Evolutionary conservation across 1,140 invertebrate species (phyloP).

Genomic region (Neodiprion pinetum): DNA sequence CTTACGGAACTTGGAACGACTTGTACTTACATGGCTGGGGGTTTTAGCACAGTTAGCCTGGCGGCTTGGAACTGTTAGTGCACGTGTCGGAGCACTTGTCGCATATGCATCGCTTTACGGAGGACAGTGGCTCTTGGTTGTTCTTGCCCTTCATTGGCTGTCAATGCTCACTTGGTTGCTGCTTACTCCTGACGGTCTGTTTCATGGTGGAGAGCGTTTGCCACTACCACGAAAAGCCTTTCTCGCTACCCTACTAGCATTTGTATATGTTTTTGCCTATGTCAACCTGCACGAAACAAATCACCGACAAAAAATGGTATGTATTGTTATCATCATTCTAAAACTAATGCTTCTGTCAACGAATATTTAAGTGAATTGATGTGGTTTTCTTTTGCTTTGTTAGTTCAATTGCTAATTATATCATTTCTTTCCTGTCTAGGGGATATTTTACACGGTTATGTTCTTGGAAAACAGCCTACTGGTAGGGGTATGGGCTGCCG

Average conservation of each 20-base stretch:
- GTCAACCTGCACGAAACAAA: conserved; percentile 85
- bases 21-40: conserved; percentile 88
- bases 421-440: conserved; percentile 54
- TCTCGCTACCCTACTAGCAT: conserved; percentile 79
- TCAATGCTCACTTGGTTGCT: conserved; percentile 84
- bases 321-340: conserved; percentile 24
- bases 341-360: background rate
- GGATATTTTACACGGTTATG: conserved; percentile 91
- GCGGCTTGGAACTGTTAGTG: conserved; percentile 86
- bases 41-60: conserved; percentile 80
- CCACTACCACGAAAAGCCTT: conserved; percentile 70
- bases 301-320: conserved; percentile 79
- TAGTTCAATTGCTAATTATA: conserved; percentile 17
- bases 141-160: conserved; percentile 81
- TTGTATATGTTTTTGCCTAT: conserved; percentile 90
- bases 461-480: conserved; percentile 85
- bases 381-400: background rate
- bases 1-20: conserved; percentile 78
- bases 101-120: conserved; percentile 86
- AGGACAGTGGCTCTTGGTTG: conserved; percentile 72
- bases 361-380: background rate
- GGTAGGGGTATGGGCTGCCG: conserved; percentile 75
- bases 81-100: conserved; percentile 80
- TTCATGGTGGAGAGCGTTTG: conserved; percentile 78
- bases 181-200: conserved; percentile 83